Conservation (phyloP, 2,888 invertebrate genomes). For the Tetragnatha montana region DNA sequence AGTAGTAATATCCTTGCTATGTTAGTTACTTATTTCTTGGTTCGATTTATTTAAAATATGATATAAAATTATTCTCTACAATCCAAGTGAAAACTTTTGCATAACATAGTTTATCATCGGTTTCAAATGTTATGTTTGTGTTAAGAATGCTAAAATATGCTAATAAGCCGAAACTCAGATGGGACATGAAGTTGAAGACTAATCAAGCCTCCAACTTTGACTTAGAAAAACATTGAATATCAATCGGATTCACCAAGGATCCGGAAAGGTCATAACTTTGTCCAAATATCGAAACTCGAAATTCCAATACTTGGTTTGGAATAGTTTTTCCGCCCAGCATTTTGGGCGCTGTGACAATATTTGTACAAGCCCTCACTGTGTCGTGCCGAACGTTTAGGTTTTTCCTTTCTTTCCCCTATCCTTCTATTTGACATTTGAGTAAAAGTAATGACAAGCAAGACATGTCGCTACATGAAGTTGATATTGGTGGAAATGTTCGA, state of each 20-base stretch:
- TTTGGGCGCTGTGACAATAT: slow-evolving; percentile 46
- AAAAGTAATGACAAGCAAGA: slow-evolving; percentile 41
- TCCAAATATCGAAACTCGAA: slow-evolving; percentile 14
- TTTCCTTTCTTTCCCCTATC: neutral
- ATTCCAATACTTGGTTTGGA: slow-evolving; percentile 24
- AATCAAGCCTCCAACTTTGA: neutral
- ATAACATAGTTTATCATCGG: too few relatives aligned
- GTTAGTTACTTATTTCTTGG: too few relatives aligned
- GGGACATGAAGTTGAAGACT: neutral
- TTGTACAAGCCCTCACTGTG: slow-evolving; percentile 10
- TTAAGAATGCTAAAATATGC: neutral
- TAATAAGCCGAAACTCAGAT: neutral
- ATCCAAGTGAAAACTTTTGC: too few relatives aligned
- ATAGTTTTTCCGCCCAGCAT: neutral
- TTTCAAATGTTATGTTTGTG: too few relatives aligned
- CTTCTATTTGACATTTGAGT: slow-evolving; percentile 32
- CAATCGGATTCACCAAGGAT: neutral
- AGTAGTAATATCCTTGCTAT: too few relatives aligned
- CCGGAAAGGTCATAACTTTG: neutral
- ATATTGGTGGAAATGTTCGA: slow-evolving; percentile 3
- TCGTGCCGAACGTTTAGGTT: slow-evolving; percentile 14
- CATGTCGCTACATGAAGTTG: slow-evolving; percentile 30
- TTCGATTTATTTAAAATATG: too few relatives aligned
- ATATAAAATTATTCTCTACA: too few relatives aligned
- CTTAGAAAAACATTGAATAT: neutral